These are phyloP conservation scores for Heliocidaris erythrogramma DNA, from an alignment of 35 echinoderm and acorn worm species.

Conservation along the genomic window DNA sequence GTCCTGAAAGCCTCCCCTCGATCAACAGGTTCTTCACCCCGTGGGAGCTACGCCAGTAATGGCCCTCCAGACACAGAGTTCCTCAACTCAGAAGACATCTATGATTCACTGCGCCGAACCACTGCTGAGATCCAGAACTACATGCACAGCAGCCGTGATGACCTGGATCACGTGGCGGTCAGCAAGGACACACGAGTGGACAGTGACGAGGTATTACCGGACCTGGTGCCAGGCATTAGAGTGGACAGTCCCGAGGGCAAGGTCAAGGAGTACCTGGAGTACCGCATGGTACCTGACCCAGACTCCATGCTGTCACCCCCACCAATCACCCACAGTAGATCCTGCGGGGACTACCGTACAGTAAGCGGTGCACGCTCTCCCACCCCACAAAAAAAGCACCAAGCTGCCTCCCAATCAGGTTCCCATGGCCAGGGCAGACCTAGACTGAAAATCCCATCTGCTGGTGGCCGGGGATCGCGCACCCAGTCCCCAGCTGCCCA, in stretches of 20 bases:
- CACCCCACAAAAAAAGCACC: not conserved
- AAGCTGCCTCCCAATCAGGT: not conserved
- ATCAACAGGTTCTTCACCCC: constrained; percentile 60
- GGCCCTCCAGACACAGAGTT: constrained; percentile 70
- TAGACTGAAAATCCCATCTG: not conserved
- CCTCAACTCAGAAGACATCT: constrained; percentile 97
- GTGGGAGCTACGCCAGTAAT: constrained; percentile 69
- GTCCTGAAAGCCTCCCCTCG: constrained; percentile 65
- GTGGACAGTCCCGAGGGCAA: constrained; percentile 98
- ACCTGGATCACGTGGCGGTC: constrained; percentile 73
- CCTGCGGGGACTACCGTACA: constrained; percentile 34
- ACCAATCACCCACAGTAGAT: constrained; percentile 33
- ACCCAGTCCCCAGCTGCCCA: constrained; percentile 29
- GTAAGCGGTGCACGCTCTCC: constrained; percentile 13
- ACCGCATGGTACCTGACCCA: not conserved
- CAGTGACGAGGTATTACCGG: constrained; percentile 93
- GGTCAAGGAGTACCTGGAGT: constrained; percentile 85
- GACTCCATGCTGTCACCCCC: constrained; percentile 15
- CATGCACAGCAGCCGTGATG: constrained; percentile 91
- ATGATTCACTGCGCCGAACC: constrained; percentile 85
- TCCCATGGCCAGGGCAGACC: not conserved
- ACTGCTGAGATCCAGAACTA: constrained; percentile 98
- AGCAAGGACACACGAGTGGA: constrained; percentile 74
- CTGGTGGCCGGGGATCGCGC: not conserved
- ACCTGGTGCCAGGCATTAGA: constrained; percentile 83